Conservation (phyloP, 2,113 vertebrate species). For the Centropristis striata region DNA sequence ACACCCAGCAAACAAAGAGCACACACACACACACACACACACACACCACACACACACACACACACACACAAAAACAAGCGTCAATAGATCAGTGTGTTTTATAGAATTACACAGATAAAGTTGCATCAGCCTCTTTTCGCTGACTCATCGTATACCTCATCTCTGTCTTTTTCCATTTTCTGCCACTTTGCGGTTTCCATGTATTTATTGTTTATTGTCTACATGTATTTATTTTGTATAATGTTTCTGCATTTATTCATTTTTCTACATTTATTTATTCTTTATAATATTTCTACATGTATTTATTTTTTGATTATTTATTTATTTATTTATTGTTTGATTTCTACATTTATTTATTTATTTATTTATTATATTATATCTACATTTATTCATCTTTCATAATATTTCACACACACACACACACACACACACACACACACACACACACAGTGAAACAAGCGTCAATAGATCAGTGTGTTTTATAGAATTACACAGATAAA, state of each 20-base stretch:
- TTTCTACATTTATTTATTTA: too few relatives aligned
- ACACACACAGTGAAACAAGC: constrained; percentile 29
- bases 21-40: constrained; percentile 26
- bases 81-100: constrained; percentile 38
- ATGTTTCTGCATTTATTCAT: too few relatives aligned
- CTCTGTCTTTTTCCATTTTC: background rate
- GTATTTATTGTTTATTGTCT: too few relatives aligned
- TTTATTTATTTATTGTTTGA: too few relatives aligned
- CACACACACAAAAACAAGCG: constrained; percentile 28
- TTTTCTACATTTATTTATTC: too few relatives aligned
- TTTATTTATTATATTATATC: too few relatives aligned
- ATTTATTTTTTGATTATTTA: too few relatives aligned
- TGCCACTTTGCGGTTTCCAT: too few relatives aligned
- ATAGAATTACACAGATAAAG: constrained; percentile 33
- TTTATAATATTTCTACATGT: too few relatives aligned
- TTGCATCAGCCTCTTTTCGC: constrained; percentile 37
- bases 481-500: constrained; percentile 33
- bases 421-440: constrained; percentile 21
- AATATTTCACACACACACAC: constrained; percentile 24
- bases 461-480: constrained; percentile 38
- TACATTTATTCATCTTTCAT: too few relatives aligned
- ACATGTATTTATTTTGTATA: too few relatives aligned
- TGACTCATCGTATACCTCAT: background rate
- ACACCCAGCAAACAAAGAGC: too few relatives aligned
- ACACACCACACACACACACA: constrained; percentile 19